Evolutionary conservation across 2,797 vertebrate genomes (phyloP), one percentile per base, ranked within the genome.

Genomic region (Hoplostethus mediterraneus): DNA sequence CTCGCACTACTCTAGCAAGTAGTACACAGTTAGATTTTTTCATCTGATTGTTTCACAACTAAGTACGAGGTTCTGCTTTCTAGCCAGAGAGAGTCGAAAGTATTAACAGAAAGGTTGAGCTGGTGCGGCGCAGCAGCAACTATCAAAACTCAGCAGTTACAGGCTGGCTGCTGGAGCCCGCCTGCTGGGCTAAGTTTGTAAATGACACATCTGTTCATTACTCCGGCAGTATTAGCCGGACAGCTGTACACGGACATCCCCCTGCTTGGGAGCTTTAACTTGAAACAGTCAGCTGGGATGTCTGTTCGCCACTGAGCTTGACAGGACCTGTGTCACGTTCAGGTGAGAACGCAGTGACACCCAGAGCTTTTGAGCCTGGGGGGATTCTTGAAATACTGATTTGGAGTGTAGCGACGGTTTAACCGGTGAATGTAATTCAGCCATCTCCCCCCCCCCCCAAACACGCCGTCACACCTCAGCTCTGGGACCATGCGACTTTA

Each of bases 121-220:
- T 74, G 58, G 36, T 63, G 57, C 54, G 40, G 52, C 36, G 14
- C 61, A 59, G 57, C 33, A 40, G 45, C 55, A 56, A 47, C 58
- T 54, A 58, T 71, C 55, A 49, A 40, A 38, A 51, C 57, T 51
- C 42, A 66, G 62, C 54, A 48, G 61, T 75, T 73, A 36, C 33
- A 36, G 33, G 17, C 63, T 65, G 65, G 69, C 62, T 69, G 61
- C 42, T 61, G 62, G 58, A 79, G 74, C 84, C 79, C 51, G 30
- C 73, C 71, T 67, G 75, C 70, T 69, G 52, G 80, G 63, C 68
- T 54, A 67, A 71, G 58, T 74, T 77, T 79, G 55, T 73, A 71
- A 73, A 79, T 79, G 81, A 86, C 76, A 67, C 69, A 86, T 83
- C 82, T 88, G 89, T 83, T 28, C 77, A 83, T 66, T 75, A 72